A percentile compares a stretch with the other conserved stretches of the same genome.
Evolutionary conservation across 2,113 vertebrate species (phyloP).

Genomic region (Andinoacara biseriatus): DNA sequence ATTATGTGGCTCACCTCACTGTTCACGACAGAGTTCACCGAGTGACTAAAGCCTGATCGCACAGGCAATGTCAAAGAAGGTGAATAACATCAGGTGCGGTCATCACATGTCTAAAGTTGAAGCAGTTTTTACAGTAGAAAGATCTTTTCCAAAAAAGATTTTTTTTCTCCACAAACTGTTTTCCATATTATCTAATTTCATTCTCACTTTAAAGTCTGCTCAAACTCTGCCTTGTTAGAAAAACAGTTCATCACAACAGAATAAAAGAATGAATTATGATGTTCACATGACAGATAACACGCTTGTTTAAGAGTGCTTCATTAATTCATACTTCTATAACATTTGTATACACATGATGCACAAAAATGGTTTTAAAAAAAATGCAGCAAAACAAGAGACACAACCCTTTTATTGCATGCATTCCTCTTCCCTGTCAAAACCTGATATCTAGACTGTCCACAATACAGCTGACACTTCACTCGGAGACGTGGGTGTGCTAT

Average conservation of each 20-base stretch:
- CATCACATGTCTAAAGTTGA: neutral
- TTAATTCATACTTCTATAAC: neutral
- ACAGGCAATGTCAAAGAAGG: neutral
- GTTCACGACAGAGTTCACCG: neutral
- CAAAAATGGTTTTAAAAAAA: neutral
- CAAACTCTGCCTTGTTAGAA: neutral
- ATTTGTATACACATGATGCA: neutral
- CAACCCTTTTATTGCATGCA: neutral
- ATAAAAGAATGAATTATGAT: neutral
- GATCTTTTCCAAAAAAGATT: neutral
- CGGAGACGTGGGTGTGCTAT: slow-evolving; percentile 1
- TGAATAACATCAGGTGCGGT: slow-evolving; percentile 1
- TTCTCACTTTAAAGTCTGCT: neutral
- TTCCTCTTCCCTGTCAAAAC: neutral
- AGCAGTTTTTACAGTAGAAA: neutral
- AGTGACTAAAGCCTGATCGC: neutral
- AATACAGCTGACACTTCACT: neutral
- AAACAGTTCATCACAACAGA: neutral
- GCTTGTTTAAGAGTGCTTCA: neutral
- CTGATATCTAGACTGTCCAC: neutral
- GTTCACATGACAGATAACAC: too few relatives aligned
- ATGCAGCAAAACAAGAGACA: neutral
- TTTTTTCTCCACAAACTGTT: neutral
- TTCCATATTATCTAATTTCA: neutral
- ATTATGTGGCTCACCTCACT: neutral